Conservation (phyloP, 2,888 invertebrate species). For the Pseudococcus viburni region DNA sequence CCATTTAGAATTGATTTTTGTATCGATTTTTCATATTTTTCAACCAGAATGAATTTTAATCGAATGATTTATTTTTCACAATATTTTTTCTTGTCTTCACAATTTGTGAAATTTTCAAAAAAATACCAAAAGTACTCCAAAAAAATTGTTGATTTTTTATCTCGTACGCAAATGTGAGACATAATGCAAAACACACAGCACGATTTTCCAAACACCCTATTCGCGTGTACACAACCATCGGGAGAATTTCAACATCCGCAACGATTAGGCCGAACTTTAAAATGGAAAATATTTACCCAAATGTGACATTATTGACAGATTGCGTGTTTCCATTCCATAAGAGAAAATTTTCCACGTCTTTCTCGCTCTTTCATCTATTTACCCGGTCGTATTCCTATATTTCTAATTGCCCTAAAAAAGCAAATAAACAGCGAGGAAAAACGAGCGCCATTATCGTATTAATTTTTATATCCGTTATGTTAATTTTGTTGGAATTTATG, state of each 20-base stretch:
- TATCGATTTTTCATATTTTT: too few species aligned
- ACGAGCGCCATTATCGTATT: conserved; percentile 19
- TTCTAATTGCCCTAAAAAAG: background rate
- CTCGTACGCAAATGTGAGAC: too few species aligned
- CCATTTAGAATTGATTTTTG: too few species aligned
- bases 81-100: too few species aligned
- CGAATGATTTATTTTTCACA: too few species aligned
- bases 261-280: background rate
- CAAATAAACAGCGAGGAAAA: background rate
- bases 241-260: background rate
- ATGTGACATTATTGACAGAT: conserved; percentile 14
- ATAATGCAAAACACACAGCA: too few species aligned
- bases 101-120: too few species aligned
- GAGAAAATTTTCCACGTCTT: background rate
- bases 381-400: background rate
- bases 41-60: too few species aligned
- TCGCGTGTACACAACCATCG: background rate
- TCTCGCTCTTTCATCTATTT: background rate
- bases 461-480: conserved; percentile 25
- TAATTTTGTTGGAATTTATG: conserved; percentile 15
- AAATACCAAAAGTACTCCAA: too few species aligned
- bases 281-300: conserved; percentile 3
- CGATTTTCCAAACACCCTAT: background rate
- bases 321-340: background rate
- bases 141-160: too few species aligned